Base-by-base conservation (phyloP, 53 echinoderm and acorn worm species). In the Stichopus horrens region DNA sequence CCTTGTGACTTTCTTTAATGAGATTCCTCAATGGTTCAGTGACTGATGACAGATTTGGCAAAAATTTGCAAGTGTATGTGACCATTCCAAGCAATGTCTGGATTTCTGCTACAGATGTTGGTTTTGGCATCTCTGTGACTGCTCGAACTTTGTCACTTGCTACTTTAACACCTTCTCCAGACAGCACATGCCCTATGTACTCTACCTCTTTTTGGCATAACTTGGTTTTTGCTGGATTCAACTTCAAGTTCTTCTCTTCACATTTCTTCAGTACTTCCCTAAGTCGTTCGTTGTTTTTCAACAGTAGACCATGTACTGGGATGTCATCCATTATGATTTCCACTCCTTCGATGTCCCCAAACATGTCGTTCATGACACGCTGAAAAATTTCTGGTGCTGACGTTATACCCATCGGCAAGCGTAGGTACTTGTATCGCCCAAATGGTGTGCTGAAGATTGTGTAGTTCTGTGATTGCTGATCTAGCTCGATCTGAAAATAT, bases 271-370 rank as follows among this genome's bases (percentile, higher is more conserved):
- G 73, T 54, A 91, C 88, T 76, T 18, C 52, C 21, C 89, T 87
- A 56, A 93, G 87, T 1, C 91, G 81, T 56, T 52, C 11, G 82
- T 93, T 81, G 89, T 76, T 91, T 55, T 16, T 89, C 9, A 21
- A 57, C n/a, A 11, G 53, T 66, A 14, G 55, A 8, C 91, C 91
- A 82, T 86, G 91, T 13, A 93, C 67, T 37, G 91, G 52, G 14
- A 93, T 89, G 75, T 93, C 93, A 59, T 93, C 93, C 82, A 89
- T 90, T 10, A 92, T 83, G 14, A 92, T 78, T 85, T 92, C 89
- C 4, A 87, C 87, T 9, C 92, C 92, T 14, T 90, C 85, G 19
- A 90, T 53, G 5, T 80, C 89, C 51, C 90, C 82, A 53, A 92
- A 90, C 73, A 79, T 86, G 51, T 92, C 74, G 13, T 86, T 71